These are phyloP conservation scores for Zaprionus inermis DNA, from an alignment of 1,140 invertebrate species.

Conservation along the genomic window DNA sequence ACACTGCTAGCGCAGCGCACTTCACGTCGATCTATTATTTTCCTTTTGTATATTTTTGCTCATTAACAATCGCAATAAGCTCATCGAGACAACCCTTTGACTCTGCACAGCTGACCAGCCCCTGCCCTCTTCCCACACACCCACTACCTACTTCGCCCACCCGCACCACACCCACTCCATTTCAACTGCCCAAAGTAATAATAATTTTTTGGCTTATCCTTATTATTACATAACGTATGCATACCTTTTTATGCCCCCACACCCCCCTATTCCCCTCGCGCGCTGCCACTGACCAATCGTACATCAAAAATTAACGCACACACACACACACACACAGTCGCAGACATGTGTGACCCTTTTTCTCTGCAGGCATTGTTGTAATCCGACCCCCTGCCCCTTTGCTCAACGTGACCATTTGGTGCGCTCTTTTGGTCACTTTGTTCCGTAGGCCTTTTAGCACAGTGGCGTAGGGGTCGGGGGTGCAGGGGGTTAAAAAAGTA, in stretches of 20 bases:
- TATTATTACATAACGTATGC: constrained; percentile 84
- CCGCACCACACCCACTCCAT: too few species aligned
- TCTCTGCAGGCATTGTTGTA: constrained; percentile 62
- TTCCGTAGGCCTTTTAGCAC: constrained; percentile 63
- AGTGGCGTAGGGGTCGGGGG: neutral
- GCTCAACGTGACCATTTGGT: neutral
- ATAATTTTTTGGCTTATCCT: constrained; percentile 84
- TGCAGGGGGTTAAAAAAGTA: constrained; percentile 52
- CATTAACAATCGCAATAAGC: constrained; percentile 44
- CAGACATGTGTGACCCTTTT: constrained; percentile 72
- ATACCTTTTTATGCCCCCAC: constrained; percentile 68
- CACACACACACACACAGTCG: constrained; percentile 35
- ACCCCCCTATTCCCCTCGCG: neutral
- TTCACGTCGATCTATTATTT: neutral
- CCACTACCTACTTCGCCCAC: too few species aligned
- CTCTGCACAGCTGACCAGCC: neutral
- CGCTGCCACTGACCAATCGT: constrained; percentile 60
- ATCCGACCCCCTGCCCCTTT: neutral
- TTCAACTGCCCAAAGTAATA: constrained; percentile 73
- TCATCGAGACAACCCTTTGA: constrained; percentile 37
- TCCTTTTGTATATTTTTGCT: constrained; percentile 3
- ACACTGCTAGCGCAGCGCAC: neutral
- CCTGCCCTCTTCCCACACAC: neutral
- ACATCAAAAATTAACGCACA: constrained; percentile 82
- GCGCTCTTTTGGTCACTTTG: constrained; percentile 69